Conservation (phyloP, 2,797 vertebrate species). For the Brotula barbata region DNA sequence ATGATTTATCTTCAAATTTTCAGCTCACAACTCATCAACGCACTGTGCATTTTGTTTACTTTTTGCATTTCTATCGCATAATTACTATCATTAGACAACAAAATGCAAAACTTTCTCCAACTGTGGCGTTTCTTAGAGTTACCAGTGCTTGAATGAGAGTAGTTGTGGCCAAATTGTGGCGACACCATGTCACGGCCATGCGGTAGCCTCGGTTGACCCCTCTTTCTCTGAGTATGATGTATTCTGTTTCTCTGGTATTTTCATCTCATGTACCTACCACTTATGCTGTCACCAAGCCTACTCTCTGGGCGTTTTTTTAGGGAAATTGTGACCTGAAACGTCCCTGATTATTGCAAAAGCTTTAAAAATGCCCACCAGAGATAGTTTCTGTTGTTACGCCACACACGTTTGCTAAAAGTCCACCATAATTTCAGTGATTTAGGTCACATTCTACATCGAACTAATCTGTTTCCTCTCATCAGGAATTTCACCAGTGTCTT, state of each 20-base stretch:
- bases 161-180: background rate
- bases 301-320: too few relatives aligned
- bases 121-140: background rate
- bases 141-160: background rate
- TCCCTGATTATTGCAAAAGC: slow-evolving; percentile 29
- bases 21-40: too few relatives aligned
- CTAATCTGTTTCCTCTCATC: too few relatives aligned
- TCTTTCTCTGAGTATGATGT: slow-evolving; percentile 11
- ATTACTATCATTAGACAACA: too few relatives aligned
- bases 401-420: slow-evolving; percentile 21
- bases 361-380: slow-evolving; percentile 35
- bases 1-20: too few relatives aligned
- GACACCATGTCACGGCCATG: background rate
- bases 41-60: too few relatives aligned
- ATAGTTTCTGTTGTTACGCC: background rate
- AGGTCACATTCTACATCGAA: too few relatives aligned
- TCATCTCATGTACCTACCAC: slow-evolving; percentile 29
- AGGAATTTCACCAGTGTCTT: background rate
- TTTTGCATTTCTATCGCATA: too few relatives aligned
- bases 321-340: slow-evolving; percentile 35
- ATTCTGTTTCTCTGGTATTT: slow-evolving; percentile 10
- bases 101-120: too few relatives aligned
- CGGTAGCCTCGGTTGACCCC: slow-evolving; percentile 36
- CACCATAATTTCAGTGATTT: background rate
- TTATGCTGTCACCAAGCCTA: slow-evolving; percentile 35